A percentile compares a stretch with the other conserved stretches of the same genome.
Conservation (phyloP, 1,140 invertebrate genomes). For the Formica selysi region DNA sequence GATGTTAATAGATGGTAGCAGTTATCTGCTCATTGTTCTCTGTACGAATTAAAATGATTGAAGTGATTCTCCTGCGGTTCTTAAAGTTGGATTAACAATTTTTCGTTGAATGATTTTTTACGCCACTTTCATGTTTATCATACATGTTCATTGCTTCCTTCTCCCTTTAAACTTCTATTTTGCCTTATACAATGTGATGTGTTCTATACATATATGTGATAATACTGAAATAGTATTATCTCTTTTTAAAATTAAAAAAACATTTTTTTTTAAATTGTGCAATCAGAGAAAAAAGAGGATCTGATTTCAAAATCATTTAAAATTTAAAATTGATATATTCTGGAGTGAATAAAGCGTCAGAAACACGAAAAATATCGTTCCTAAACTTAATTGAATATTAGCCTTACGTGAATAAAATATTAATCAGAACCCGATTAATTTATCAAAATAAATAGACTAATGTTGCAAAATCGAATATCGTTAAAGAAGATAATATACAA, state of each 20-base stretch:
- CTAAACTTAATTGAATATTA: neutral
- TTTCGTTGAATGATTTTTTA: constrained; percentile 21
- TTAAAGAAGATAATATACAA: too few species aligned
- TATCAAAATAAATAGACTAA: neutral
- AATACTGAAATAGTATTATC: constrained; percentile 4
- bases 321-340: constrained; percentile 9
- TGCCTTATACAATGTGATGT: neutral
- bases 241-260: neutral
- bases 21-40: constrained; percentile 79
- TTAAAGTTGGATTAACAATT: constrained; percentile 7
- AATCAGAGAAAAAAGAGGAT: neutral
- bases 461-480: neutral
- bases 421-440: neutral
- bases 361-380: neutral
- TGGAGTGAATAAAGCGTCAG: neutral
- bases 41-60: constrained; percentile 79
- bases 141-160: neutral
- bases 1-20: constrained; percentile 47
- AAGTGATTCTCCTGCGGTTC: constrained; percentile 37
- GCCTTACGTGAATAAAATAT: constrained; percentile 7
- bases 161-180: too few species aligned
- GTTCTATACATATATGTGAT: neutral
- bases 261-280: neutral
- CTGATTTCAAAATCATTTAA: constrained; percentile 12
- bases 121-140: too few species aligned